Evolutionary conservation across 2,888 invertebrate genomes (phyloP).

Genomic region (Desoria tigrina): DNA sequence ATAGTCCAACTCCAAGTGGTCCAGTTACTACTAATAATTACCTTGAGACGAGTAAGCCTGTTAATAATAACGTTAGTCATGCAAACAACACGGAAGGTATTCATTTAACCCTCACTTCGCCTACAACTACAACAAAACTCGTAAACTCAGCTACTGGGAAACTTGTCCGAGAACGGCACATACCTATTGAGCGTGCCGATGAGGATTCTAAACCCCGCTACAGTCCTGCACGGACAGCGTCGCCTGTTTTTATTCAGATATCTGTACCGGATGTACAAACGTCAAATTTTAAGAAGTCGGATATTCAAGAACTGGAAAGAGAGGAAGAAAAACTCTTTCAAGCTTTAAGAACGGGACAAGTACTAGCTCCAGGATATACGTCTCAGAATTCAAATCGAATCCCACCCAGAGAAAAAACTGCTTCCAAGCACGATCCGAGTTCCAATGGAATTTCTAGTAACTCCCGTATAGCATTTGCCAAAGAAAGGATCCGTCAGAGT

Average conservation of each 20-base stretch:
- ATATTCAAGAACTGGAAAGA: conserved; percentile 69
- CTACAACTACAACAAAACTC: neutral
- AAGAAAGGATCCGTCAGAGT: conserved; percentile 66
- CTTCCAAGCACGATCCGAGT: conserved; percentile 11
- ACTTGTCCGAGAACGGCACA: conserved; percentile 35
- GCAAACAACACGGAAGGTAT: neutral
- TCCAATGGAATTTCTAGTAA: conserved; percentile 52
- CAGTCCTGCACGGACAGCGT: neutral
- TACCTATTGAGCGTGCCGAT: conserved; percentile 43
- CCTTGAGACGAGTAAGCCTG: neutral
- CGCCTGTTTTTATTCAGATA: neutral
- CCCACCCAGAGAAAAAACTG: conserved; percentile 18
- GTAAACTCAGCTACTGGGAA: conserved; percentile 1
- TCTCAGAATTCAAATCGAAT: conserved; percentile 8
- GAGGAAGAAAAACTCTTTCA: conserved; percentile 78
- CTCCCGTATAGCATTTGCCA: conserved; percentile 68
- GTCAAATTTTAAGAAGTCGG: neutral
- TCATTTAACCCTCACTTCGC: neutral
- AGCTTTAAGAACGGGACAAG: conserved; percentile 72
- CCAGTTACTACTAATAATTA: conserved; percentile 13
- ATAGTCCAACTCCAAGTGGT: conserved; percentile 23
- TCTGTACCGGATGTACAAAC: neutral
- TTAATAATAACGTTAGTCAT: neutral
- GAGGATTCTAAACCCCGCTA: conserved; percentile 13
- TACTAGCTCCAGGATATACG: conserved; percentile 21